These are phyloP conservation scores for Sebastes hopkinsi DNA, from an alignment of 2,797 vertebrate species.

Conservation along the genomic window DNA sequence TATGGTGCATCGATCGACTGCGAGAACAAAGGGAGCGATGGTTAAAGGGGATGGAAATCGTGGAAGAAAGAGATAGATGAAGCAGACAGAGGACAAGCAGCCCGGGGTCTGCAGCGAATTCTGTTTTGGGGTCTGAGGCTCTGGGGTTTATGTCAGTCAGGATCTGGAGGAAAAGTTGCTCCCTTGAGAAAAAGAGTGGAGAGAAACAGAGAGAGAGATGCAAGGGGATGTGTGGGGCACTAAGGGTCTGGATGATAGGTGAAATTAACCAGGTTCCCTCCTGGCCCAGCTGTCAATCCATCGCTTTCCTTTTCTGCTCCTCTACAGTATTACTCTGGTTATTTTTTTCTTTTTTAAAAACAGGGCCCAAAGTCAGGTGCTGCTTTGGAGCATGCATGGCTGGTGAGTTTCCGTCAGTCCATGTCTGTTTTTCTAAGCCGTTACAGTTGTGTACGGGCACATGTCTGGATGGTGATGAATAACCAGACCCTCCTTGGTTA, in stretches of 20 bases:
- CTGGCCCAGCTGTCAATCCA: constrained; percentile 70
- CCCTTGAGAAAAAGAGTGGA: constrained; percentile 65
- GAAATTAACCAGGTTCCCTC: constrained; percentile 82
- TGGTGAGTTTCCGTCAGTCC: constrained; percentile 48
- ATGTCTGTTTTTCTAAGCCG: constrained; percentile 57
- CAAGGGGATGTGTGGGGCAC: constrained; percentile 70
- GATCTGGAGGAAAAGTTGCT: constrained; percentile 73
- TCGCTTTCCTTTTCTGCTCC: constrained; percentile 39
- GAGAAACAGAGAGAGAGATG: constrained; percentile 59
- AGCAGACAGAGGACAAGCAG: constrained; percentile 70
- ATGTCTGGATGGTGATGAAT: constrained; percentile 79
- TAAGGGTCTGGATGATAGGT: constrained; percentile 76
- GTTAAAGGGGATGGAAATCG: constrained; percentile 65
- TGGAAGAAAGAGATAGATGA: constrained; percentile 77
- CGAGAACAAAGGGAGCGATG: constrained; percentile 74
- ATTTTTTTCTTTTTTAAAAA: constrained; percentile 15
- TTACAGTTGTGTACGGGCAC: constrained; percentile 67
- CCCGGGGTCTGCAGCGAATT: constrained; percentile 64
- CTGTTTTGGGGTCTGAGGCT: constrained; percentile 68
- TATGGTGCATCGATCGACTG: constrained; percentile 74
- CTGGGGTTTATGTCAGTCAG: constrained; percentile 72
- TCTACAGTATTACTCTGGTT: constrained; percentile 35
- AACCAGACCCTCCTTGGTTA: constrained; percentile 77
- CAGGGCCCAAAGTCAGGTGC: constrained; percentile 70
- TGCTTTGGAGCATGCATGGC: constrained; percentile 42